These are phyloP conservation scores for Beris chalybata DNA, from an alignment of 2,888 invertebrate genomes.

Conservation along the genomic window DNA sequence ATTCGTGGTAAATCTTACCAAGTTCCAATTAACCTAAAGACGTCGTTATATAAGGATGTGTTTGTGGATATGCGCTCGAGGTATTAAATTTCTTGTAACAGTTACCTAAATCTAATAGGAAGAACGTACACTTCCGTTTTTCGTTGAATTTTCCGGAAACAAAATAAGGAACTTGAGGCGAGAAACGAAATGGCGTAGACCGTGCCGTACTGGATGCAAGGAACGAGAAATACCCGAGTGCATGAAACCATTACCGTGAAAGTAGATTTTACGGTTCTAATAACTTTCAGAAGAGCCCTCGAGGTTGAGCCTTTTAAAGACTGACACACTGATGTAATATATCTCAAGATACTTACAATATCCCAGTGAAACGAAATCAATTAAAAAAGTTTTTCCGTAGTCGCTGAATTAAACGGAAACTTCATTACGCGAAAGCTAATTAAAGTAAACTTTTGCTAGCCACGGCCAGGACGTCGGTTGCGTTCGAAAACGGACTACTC, in stretches of 20 bases:
- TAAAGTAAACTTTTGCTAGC: conserved; percentile 27
- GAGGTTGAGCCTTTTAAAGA: background rate
- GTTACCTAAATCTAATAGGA: conserved; percentile 4
- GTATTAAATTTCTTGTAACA: conserved; percentile 5
- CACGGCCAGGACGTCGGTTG: background rate
- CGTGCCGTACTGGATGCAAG: background rate
- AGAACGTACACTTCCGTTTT: background rate
- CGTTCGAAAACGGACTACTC: background rate
- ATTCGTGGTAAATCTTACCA: background rate
- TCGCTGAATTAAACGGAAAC: conserved; percentile 28
- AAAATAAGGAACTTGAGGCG: conserved; percentile 7
- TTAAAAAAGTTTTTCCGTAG: conserved; percentile 8
- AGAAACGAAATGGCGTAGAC: background rate
- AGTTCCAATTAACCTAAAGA: conserved; percentile 14
- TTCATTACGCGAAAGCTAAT: conserved; percentile 28
- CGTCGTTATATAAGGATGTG: background rate
- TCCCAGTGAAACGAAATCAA: conserved; percentile 18
- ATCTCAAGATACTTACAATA: background rate
- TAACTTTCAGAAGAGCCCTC: background rate
- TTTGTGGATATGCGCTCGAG: background rate
- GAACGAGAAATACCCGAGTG: background rate
- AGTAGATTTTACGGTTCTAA: background rate
- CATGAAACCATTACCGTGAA: background rate
- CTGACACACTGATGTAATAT: background rate
- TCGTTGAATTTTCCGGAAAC: conserved; percentile 5